phyloP scores from a whole-genome alignment of 1,140 invertebrate genomes.

The Venturia canescens region DNA sequence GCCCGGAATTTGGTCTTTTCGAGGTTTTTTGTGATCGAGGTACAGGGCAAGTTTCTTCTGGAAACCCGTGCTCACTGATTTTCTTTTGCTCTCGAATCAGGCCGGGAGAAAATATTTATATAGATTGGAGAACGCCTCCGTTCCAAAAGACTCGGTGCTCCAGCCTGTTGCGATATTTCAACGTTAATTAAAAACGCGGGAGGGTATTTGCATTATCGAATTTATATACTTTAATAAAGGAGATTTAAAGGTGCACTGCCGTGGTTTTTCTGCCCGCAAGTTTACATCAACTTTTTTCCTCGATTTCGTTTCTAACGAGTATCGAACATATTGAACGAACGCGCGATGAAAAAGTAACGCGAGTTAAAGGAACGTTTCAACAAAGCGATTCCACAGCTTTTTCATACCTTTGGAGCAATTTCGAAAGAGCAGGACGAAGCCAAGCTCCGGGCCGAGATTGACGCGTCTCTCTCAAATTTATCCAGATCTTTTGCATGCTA shows the following conservation, averaged over 20 bases:
- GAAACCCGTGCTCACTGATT: not conserved
- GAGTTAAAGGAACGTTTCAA: too few species aligned
- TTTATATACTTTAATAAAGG: constrained; percentile 62
- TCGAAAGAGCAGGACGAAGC: too few species aligned
- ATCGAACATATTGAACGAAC: too few species aligned
- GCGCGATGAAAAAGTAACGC: too few species aligned
- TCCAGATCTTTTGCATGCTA: constrained; percentile 10
- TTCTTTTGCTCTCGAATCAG: not conserved
- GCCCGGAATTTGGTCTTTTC: not conserved
- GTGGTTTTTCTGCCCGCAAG: constrained; percentile 21
- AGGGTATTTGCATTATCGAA: constrained; percentile 58
- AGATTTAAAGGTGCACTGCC: constrained; percentile 54
- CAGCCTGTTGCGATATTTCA: constrained; percentile 49
- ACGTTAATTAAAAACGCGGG: constrained; percentile 60
- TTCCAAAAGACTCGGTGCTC: too few species aligned
- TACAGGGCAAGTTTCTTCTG: not conserved
- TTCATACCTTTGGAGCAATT: too few species aligned
- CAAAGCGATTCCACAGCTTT: too few species aligned
- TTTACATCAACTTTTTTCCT: constrained; percentile 42
- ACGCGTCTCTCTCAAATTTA: constrained; percentile 47
- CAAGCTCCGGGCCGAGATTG: constrained; percentile 49
- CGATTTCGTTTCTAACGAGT: not conserved
- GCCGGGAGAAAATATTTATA: too few species aligned
- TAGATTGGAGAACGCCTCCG: too few species aligned
- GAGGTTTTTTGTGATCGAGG: not conserved